A percentile compares a stretch with the other conserved stretches of the same genome.
Conservation (phyloP, 2,113 vertebrate genomes). For the Castor canadensis region DNA sequence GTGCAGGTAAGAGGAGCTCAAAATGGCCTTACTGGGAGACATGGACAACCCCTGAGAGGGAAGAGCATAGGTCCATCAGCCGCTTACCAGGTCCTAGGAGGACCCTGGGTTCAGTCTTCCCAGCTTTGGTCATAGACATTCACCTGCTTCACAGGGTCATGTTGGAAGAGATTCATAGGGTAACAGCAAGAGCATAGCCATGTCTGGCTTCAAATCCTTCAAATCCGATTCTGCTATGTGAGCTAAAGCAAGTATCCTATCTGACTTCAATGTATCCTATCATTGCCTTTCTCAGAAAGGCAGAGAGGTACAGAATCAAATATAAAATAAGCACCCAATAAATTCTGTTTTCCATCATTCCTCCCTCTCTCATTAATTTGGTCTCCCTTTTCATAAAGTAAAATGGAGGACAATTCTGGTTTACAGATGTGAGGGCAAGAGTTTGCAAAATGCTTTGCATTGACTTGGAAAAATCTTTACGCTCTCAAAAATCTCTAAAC, state of each 20-base stretch:
- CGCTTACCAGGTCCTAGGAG: background rate
- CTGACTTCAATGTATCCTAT: background rate
- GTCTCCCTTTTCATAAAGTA: background rate
- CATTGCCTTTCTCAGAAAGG: background rate
- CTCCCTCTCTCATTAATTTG: background rate
- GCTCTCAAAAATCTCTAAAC: background rate
- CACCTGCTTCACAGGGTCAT: background rate
- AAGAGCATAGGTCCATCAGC: background rate
- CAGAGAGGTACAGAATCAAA: background rate
- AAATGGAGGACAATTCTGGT: background rate
- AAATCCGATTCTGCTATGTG: background rate
- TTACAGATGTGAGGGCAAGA: background rate
- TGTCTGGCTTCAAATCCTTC: background rate
- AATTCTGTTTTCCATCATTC: background rate
- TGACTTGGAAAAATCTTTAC: background rate
- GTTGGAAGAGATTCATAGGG: background rate
- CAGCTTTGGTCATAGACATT: background rate
- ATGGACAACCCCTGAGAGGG: background rate
- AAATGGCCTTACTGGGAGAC: background rate
- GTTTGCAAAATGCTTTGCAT: background rate
- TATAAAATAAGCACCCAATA: background rate
- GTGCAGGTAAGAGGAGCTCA: constrained; percentile 89
- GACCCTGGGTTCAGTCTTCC: background rate
- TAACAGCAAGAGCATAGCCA: background rate
- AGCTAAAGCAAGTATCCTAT: background rate